These are phyloP conservation scores for Clusia tigrina DNA, from an alignment of 2,888 invertebrate genomes.

Conservation along the genomic window DNA sequence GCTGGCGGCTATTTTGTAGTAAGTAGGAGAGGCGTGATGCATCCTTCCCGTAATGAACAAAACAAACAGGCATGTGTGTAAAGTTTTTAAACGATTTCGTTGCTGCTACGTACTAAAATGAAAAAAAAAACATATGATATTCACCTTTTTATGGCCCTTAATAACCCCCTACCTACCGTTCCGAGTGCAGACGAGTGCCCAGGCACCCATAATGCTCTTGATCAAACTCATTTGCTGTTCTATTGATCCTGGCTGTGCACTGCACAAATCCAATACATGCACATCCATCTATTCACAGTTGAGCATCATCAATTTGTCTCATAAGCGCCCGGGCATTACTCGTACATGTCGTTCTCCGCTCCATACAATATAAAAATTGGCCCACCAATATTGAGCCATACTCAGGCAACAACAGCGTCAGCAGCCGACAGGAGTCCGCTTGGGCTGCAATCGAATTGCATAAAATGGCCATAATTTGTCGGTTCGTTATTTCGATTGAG, in stretches of 20 bases:
- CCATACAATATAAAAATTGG: background rate
- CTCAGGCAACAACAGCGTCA: too few relatives aligned
- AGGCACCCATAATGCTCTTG: too few relatives aligned
- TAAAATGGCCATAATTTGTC: conserved; percentile 31
- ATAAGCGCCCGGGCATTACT: conserved; percentile 2
- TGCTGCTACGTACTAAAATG: too few relatives aligned
- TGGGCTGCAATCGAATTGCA: conserved; percentile 13
- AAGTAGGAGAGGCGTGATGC: conserved; percentile 1
- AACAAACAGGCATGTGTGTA: conserved; percentile 7
- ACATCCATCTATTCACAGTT: background rate
- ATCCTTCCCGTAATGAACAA: background rate
- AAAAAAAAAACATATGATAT: too few relatives aligned
- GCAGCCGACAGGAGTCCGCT: too few relatives aligned
- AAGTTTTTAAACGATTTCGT: conserved; percentile 4
- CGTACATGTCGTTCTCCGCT: background rate
- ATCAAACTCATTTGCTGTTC: too few relatives aligned
- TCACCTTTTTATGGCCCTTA: too few relatives aligned
- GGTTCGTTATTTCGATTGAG: conserved; percentile 30
- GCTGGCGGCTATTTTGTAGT: background rate
- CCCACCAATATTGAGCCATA: background rate
- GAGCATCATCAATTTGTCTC: conserved; percentile 5
- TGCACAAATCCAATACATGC: too few relatives aligned
- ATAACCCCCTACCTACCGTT: too few relatives aligned
- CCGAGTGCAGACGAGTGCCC: too few relatives aligned
- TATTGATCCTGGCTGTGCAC: background rate